Conservation (phyloP, 1,140 invertebrate species). For the Ceratina calcarata region DNA sequence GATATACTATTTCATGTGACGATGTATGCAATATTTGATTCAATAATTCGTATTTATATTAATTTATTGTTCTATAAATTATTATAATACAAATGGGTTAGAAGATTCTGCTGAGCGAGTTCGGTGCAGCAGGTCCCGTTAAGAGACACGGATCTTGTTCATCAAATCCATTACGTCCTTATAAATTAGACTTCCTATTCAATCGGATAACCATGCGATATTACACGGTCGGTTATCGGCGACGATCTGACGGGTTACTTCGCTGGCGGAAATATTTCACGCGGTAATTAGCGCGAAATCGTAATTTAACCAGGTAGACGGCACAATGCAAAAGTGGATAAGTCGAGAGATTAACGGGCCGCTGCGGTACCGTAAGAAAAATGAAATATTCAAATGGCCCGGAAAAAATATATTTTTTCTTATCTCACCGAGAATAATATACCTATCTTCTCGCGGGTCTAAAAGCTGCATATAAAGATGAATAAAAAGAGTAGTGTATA, state of each 20-base stretch:
- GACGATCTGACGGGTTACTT: constrained; percentile 33
- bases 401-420: constrained; percentile 29
- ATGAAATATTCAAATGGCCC: constrained; percentile 46
- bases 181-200: constrained; percentile 19
- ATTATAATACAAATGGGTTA: constrained; percentile 5
- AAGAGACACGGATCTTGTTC: constrained; percentile 42
- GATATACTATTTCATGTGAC: too few species aligned
- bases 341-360: constrained; percentile 45
- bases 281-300: constrained; percentile 50
- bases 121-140: constrained; percentile 19
- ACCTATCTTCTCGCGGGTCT: not conserved
- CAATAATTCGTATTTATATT: too few species aligned
- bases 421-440: constrained; percentile 34
- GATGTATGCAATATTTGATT: too few species aligned
- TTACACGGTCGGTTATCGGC: not conserved
- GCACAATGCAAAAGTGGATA: constrained; percentile 42
- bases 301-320: constrained; percentile 27
- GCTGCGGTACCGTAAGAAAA: constrained; percentile 34
- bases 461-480: constrained; percentile 7
- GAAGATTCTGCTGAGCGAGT: constrained; percentile 23
- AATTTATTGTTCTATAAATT: too few species aligned
- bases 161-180: constrained; percentile 32
- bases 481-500: constrained; percentile 10
- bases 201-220: constrained; percentile 24
- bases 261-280: constrained; percentile 41